Conservation (phyloP, 64 coral and sea anemone genomes). For the Cladopsammia gracilis region DNA sequence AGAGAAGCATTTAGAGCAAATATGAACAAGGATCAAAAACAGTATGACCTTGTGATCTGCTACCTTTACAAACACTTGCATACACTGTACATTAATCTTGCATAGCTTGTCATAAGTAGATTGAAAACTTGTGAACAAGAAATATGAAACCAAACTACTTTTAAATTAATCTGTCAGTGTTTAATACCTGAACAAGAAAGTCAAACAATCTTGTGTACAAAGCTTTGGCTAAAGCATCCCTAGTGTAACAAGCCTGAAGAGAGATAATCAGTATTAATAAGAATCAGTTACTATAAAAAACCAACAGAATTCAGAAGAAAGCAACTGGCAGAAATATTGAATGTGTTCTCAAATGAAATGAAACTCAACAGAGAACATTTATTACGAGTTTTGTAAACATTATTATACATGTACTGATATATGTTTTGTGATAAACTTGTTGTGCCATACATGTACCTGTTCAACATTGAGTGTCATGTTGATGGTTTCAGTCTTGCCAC, state of each 20-base stretch:
- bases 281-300: background rate
- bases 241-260: constrained; percentile 88
- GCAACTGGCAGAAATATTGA: too few species aligned
- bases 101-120: too few species aligned
- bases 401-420: background rate
- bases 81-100: too few species aligned
- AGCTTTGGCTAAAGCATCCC: constrained; percentile 95
- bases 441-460: constrained; percentile 86
- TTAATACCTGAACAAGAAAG: constrained; percentile 88
- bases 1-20: background rate
- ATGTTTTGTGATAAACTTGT: background rate
- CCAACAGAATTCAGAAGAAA: too few species aligned
- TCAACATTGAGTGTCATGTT: constrained; percentile 99
- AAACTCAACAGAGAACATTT: background rate
- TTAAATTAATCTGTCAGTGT: too few species aligned
- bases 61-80: too few species aligned
- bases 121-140: background rate
- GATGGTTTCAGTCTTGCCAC: constrained; percentile 95
- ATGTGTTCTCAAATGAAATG: too few species aligned
- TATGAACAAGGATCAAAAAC: background rate
- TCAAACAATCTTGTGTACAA: constrained; percentile 97
- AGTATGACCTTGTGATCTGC: too few species aligned
- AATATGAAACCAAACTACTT: background rate
- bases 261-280: background rate
- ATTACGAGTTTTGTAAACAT: background rate